Evolutionary conservation across 1,140 invertebrate species (phyloP), one percentile per base, ranked within the genome.

Genomic region (Diorhabda sublineata): DNA sequence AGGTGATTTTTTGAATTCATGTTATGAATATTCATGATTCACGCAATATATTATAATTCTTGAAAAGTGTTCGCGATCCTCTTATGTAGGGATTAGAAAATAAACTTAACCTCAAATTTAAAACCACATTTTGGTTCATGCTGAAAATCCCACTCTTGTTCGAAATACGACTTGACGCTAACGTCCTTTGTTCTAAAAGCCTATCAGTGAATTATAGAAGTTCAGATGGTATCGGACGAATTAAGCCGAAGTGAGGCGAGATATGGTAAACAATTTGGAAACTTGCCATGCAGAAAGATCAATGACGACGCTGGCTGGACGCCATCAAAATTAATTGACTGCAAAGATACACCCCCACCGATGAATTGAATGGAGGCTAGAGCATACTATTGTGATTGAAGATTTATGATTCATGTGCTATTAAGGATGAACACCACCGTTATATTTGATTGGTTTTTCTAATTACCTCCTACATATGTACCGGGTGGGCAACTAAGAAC

Each of bases 181-280:
- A 62, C 61, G 61, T 62, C n/a, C 61, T 11, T 62, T 61, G 59
- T 61, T 61, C 59, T 61, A 7, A 61, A 43, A 41, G 41, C n/a
- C 64, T 65, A 58, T 65, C 64, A 65, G 52, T 65, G 64, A 65
- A 65, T 57, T 65, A 65, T 65, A 45, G 47, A 65, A 58, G 64
- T 47, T 9, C 41, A 65, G 64, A 65, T 65, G 45, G 64, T 42
- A 65, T 65, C 64, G 57, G n/a, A 52, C 56, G 52, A 65, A 65
- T 58, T 57, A 65, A 65, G 64, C 47, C 64, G 64, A 56, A 45
- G 47, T 43, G 42, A 58, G 47, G 63, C 47, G 64, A 65, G 64
- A 65, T 65, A 65, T 58, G 64, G 64, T 58, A 42, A 65, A 57
- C 64, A 65, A 65, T 65, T 65, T 65, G 64, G 64, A 65, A 45